Base-by-base conservation (phyloP, 2,113 vertebrate species). In the Patagioenas fasciata region DNA sequence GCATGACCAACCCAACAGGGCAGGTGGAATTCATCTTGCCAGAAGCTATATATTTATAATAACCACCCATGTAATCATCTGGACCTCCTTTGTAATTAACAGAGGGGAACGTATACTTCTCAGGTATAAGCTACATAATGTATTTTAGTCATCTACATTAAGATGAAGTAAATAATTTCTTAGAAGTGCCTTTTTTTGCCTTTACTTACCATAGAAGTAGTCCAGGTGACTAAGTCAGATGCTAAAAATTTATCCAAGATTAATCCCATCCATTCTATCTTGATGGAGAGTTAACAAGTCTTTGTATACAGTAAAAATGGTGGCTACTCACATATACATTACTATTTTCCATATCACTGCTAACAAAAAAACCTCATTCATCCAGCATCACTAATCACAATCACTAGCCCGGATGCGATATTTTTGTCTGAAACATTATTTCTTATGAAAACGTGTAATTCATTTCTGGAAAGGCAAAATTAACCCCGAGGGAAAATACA, bases 401-500 rank as follows among this genome's bases (percentile, higher is more conserved):
- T 61, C 42, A 61, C 69, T 67, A 74, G 44, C 38, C 53, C 9
- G 19, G 44, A 24, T 72, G 61, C 25, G 56, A 61, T 58, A 67
- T 11, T 65, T 57, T 86, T 84, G 13, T 91, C 44, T 78, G 54
- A 84, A 91, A 57, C 13, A 6, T 34, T 75, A 47, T 66, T 89
- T 92, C 57, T 79, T 79, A 87, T 5, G 8, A 31, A 91, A 88
- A 78, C 20, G 2, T 64, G 21, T 61, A 74, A 72, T 78, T 88
- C 2, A 0, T 57, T 81, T 93, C 44, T 84, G 57, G 42, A 93
- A 96, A 78, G 40, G 28, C 14, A 71, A 81, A 92, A 93, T 79
- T 81, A 74, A 69, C 36, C 85, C 57, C n/a, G 44, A 93, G 57
- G 65, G 57, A 88, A 95, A 91, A 54, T 13, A 38, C 13, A 26